Evolutionary conservation across 2,113 vertebrate species (phyloP), one percentile per base, ranked within the genome.

Genomic region (Athene cunicularia): DNA sequence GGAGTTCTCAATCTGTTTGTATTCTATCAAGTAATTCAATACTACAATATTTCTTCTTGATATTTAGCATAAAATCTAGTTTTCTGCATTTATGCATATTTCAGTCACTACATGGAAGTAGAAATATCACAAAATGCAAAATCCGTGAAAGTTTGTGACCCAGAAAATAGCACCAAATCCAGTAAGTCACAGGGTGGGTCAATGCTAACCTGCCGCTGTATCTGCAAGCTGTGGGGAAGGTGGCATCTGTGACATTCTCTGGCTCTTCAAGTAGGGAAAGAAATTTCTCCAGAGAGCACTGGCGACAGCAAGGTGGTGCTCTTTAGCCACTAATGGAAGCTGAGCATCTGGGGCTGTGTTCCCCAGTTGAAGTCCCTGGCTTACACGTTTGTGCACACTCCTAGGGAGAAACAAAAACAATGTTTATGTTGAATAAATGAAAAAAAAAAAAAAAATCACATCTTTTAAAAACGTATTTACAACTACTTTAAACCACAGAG

Each of bases 261-360:
- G 98, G 96, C 98, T 98, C 95, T 99, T 99, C 95, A 99, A 95
- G 96, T 98, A 99, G 14, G 99, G 98, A 90, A 99, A 99, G 97
- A 99, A 99, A 95, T 99, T 99, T 39, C 94, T 98, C 99, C 99
- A 99, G 27, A 99, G 98, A 27, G 98, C 98, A 9, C 93, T 89
- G 74, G 99, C 99, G 14, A 99, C 98, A 95, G 99, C 99, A 98
- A 99, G 99, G 98, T 99, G 99, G 98, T 98, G 98, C 99, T 99
- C 99, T 99, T 99, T 99, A 97, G 98, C 98, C 88, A 89, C 97
- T 82, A 94, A 98, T 98, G 94, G 97, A 68, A 97, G 80, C 67
- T 98, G 98, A 22, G 88, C 73, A 1, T 26, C 90, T 67, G 97
- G 83, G 91, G 96, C 97, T 45, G 91, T 11, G 24, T 23, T 98